phyloP scores from a whole-genome alignment of 1,140 invertebrate genomes.

The Euura lappo region DNA sequence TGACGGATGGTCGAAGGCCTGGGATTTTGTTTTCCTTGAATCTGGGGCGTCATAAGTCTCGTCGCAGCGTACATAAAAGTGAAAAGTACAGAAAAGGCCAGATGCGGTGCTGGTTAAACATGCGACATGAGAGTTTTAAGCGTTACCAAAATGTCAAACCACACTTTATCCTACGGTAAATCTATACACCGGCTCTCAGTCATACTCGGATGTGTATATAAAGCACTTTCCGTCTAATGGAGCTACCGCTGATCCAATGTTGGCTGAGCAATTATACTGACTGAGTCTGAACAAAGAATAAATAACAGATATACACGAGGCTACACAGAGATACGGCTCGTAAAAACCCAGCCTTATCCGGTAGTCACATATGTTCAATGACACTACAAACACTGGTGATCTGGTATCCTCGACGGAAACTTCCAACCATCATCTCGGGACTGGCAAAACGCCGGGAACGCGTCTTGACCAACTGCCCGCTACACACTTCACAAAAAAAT shows the following conservation, averaged over 20 bases:
- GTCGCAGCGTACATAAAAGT: too few relatives aligned
- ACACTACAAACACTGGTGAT: constrained; percentile 11
- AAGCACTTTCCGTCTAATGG: constrained; percentile 34
- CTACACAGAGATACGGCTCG: constrained; percentile 11
- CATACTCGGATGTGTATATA: constrained; percentile 11
- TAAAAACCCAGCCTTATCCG: constrained; percentile 17
- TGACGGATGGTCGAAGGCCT: too few relatives aligned
- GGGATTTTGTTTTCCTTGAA: too few relatives aligned
- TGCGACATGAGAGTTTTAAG: background rate
- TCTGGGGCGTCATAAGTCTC: too few relatives aligned
- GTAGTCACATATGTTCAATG: constrained; percentile 17
- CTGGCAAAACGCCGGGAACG: too few relatives aligned
- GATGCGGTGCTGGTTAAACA: too few relatives aligned
- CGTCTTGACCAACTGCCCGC: too few relatives aligned
- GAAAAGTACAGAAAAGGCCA: too few relatives aligned
- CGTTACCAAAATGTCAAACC: background rate
- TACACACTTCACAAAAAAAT: too few relatives aligned
- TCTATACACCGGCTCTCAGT: background rate
- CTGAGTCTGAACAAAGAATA: constrained; percentile 41
- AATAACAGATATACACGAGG: constrained; percentile 40
- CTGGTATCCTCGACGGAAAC: too few relatives aligned
- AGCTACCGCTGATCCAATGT: constrained; percentile 39
- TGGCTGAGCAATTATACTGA: constrained; percentile 44
- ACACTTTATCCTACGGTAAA: too few relatives aligned
- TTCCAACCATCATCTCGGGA: too few relatives aligned